Evolutionary conservation across 2,888 invertebrate species (phyloP), one percentile per base, ranked within the genome.

Genomic region (Ctena decussata): DNA sequence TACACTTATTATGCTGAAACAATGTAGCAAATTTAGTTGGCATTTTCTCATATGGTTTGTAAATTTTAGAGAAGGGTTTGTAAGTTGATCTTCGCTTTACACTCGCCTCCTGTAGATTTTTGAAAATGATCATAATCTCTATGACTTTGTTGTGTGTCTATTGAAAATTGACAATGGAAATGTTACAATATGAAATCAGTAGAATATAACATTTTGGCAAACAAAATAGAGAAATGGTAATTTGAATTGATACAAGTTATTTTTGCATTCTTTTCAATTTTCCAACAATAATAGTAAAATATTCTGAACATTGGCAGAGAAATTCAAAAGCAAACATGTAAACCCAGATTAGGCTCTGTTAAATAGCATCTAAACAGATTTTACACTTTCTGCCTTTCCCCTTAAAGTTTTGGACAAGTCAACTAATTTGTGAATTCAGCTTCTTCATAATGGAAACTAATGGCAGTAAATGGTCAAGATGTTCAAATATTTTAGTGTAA

Each of bases 1-100:
- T 65, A 65, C 32, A 35, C 35, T 65, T 65, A 65, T 65, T 65
- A 65, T 65, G 2, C 21, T 65, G 35, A 65, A 65, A 65, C 65
- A 65, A 65, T 35, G 65, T 5, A 6, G 18, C 35, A 35, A 65
- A 65, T 65, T 65, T 65, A 11, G 65, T 65, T 65, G 65, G 65
- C 65, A 65, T 35, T 65, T 65, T 65, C 65, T 65, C 65, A 65
- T 65, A 35, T 65, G 1, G 0, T 18, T 65, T 35, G 21, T 65
- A 65, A 35, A 18, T 32, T 32, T 35, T 18, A 30, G 32, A 65
- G 35, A 65, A 65, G 65, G 65, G 65, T 35, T 65, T 18, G 65
- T 65, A 65, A 65, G 6, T 32, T 65, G 65, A 65, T 65, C 3
- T 65, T 30, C 21, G 15, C 18, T 65, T 65, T 65, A 65, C 65